Conservation (phyloP, 2,888 invertebrate genomes). For the Cheilosia grossa region DNA sequence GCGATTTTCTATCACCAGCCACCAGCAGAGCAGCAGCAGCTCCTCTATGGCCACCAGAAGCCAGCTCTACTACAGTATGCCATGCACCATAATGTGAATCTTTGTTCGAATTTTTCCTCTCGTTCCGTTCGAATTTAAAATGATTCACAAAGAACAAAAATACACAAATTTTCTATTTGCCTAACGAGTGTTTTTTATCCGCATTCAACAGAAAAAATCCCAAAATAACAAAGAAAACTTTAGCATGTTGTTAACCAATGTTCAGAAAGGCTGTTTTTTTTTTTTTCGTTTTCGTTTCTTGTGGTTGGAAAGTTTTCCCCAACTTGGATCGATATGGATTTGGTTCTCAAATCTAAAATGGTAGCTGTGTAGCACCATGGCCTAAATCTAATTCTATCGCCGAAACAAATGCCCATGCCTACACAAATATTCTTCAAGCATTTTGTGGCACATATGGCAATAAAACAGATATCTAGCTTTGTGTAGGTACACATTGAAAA, state of each 20-base stretch:
- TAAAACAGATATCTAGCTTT: conserved; percentile 1
- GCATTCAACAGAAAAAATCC: conserved; percentile 7
- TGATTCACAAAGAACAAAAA: conserved; percentile 33
- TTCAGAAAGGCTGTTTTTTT: conserved; percentile 16
- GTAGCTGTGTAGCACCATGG: not conserved
- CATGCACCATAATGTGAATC: conserved; percentile 52
- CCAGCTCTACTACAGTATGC: conserved; percentile 46
- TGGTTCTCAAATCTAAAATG: conserved; percentile 9
- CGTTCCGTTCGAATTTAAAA: conserved; percentile 11
- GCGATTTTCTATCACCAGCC: conserved; percentile 68
- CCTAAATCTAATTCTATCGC: not conserved
- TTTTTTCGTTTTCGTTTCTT: conserved; percentile 1
- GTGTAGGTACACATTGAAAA: not conserved
- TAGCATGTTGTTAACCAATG: conserved; percentile 35
- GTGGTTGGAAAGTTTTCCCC: conserved; percentile 1
- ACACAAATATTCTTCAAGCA: not conserved
- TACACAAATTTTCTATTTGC: conserved; percentile 33
- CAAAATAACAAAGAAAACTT: conserved; percentile 27
- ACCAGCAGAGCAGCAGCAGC: conserved; percentile 33
- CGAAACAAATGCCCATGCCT: not conserved
- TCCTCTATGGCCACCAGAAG: conserved; percentile 64
- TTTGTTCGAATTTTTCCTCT: conserved; percentile 26
- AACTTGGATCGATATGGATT: conserved; percentile 2
- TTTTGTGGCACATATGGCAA: not conserved
- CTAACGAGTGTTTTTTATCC: conserved; percentile 41